phyloP scores from a whole-genome alignment of 2,888 invertebrate genomes.

The Dasysyrphus tricinctus region DNA sequence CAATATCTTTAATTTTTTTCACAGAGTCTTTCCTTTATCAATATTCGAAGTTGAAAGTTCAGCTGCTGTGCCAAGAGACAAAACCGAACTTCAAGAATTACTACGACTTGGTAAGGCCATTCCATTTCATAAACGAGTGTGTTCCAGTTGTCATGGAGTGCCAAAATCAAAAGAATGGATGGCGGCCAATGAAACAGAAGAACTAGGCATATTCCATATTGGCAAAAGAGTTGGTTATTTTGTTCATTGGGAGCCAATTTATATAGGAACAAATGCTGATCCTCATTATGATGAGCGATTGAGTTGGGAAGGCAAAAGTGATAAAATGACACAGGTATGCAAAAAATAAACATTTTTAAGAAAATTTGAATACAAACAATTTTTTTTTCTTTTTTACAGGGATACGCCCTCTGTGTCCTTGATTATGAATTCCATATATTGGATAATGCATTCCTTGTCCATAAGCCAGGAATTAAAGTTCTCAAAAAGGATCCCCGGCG shows the following conservation, averaged over 20 bases:
- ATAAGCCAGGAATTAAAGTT: conserved; percentile 95
- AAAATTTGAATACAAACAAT: neutral
- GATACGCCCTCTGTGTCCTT: conserved; percentile 94
- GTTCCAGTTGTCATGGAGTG: conserved; percentile 94
- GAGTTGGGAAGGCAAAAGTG: conserved; percentile 97
- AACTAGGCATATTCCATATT: conserved; percentile 91
- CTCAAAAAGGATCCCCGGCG: conserved; percentile 91
- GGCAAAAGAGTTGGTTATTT: conserved; percentile 92
- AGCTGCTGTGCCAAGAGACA: conserved; percentile 87
- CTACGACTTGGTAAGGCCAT: conserved; percentile 91
- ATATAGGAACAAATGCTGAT: conserved; percentile 94
- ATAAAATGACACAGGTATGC: conserved; percentile 96
- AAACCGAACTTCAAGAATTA: conserved; percentile 89
- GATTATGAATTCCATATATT: conserved; percentile 96
- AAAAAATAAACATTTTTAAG: neutral
- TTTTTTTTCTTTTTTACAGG: conserved; percentile 84
- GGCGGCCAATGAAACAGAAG: conserved; percentile 87
- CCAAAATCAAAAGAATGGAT: conserved; percentile 94
- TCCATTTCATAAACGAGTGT: conserved; percentile 95
- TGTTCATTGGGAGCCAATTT: conserved; percentile 96
- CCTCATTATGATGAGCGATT: conserved; percentile 95
- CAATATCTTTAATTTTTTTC: neutral
- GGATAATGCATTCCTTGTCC: conserved; percentile 96
- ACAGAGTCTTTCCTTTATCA: conserved; percentile 93
- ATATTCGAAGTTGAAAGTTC: conserved; percentile 93